These are phyloP conservation scores for Dryobates pubescens DNA, from an alignment of 2,797 vertebrate genomes.

Conservation along the genomic window DNA sequence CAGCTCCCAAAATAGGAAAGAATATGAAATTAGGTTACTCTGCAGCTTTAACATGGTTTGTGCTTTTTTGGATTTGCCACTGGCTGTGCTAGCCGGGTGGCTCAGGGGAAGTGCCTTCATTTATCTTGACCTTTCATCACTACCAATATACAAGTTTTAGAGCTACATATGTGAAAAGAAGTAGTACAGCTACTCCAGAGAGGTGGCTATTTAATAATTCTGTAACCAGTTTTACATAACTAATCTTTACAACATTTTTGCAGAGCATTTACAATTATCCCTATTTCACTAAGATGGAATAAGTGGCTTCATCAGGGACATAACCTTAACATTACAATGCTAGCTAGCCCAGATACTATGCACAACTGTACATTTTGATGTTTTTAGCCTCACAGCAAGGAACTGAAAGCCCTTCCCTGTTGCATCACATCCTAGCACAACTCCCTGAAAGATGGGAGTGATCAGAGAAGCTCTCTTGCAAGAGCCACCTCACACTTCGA, in stretches of 20 bases:
- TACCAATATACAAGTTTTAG: neutral
- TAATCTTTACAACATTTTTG: neutral
- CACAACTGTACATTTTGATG: neutral
- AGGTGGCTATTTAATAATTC: neutral
- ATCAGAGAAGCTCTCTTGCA: neutral
- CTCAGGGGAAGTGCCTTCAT: neutral
- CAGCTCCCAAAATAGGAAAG: neutral
- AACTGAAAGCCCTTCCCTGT: neutral
- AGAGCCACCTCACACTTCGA: neutral
- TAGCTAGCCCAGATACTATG: neutral
- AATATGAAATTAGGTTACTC: neutral
- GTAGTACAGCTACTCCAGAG: neutral
- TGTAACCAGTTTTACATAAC: neutral
- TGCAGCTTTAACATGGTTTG: neutral
- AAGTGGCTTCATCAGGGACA: neutral
- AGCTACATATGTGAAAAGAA: neutral
- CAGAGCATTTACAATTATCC: neutral
- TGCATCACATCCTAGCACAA: neutral
- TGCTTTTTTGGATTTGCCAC: neutral
- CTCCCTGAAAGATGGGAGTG: neutral
- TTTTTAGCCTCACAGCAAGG: neutral
- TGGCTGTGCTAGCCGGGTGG: neutral
- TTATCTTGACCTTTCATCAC: neutral
- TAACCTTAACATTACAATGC: neutral
- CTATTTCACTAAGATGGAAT: neutral